Conservation (phyloP, 2,888 invertebrate species). For the Parasteatoda lunata region DNA sequence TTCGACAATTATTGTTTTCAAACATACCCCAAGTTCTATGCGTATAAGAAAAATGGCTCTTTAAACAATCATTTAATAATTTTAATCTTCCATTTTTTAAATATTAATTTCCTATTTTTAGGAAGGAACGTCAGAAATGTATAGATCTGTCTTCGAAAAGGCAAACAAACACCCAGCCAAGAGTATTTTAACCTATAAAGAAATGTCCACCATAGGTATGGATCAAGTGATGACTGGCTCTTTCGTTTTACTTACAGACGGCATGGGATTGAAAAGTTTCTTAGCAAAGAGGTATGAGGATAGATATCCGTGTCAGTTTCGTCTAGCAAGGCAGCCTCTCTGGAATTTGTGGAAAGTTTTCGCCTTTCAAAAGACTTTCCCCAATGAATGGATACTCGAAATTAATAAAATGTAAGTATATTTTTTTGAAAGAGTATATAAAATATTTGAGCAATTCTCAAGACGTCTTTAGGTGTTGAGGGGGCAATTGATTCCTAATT, state of each 20-base stretch:
- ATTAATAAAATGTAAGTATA: constrained; percentile 7
- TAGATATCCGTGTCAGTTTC: background rate
- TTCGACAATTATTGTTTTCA: too few species aligned
- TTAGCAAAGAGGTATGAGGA: background rate
- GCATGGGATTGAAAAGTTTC: background rate
- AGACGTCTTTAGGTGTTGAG: too few species aligned
- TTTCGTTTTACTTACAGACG: constrained; percentile 3
- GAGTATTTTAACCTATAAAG: background rate
- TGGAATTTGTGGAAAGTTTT: constrained; percentile 1
- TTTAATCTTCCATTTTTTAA: too few species aligned
- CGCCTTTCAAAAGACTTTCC: background rate
- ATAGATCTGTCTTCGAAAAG: background rate
- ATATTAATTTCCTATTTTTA: background rate
- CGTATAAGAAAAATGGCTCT: too few species aligned
- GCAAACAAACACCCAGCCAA: background rate
- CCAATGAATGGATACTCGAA: background rate
- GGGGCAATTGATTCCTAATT: too few species aligned
- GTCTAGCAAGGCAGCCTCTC: background rate
- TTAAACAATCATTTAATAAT: too few species aligned
- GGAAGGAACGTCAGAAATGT: background rate
- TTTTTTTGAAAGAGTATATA: background rate
- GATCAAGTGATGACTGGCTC: background rate
- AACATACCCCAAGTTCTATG: too few species aligned
- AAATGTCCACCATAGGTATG: constrained; percentile 1
- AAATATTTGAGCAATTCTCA: too few species aligned